These are phyloP conservation scores for Balearica regulorum DNA, from an alignment of 2,797 vertebrate species.

Conservation along the genomic window DNA sequence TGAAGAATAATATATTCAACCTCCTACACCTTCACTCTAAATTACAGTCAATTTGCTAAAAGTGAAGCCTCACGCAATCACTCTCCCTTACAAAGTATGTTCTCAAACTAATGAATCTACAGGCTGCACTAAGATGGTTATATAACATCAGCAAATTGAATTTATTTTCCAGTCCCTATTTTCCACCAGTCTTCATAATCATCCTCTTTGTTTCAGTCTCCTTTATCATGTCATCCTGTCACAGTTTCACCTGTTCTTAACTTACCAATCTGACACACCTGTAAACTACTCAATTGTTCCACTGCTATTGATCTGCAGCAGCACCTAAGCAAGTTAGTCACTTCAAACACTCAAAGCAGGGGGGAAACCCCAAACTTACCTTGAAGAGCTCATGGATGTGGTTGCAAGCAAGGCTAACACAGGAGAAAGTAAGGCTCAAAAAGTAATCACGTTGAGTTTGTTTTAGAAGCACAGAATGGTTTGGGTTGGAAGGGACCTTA, in stretches of 20 bases:
- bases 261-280: constrained; percentile 9
- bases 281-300: not conserved
- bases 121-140: not conserved
- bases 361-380: not conserved
- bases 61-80: not conserved
- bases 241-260: constrained; percentile 15
- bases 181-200: constrained; percentile 14
- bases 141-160: constrained; percentile 9
- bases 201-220: not conserved
- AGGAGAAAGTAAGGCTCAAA: not conserved
- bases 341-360: not conserved
- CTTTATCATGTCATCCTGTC: not conserved
- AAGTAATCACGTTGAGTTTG: accelerated
- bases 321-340: not conserved
- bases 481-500: too few relatives aligned
- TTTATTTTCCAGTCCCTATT: constrained; percentile 9
- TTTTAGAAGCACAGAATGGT: not conserved
- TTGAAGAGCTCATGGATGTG: accelerated
- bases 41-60: constrained; percentile 43
- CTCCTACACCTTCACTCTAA: constrained; percentile 30
- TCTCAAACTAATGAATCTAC: constrained; percentile 34
- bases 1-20: constrained; percentile 23
- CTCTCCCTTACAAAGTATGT: not conserved
- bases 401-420: not conserved
- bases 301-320: not conserved